A percentile compares a stretch with the other conserved stretches of the same genome.
These are phyloP conservation scores for Sphenopsis melanotis DNA, from an alignment of 2,797 vertebrate genomes.

Conservation along the genomic window DNA sequence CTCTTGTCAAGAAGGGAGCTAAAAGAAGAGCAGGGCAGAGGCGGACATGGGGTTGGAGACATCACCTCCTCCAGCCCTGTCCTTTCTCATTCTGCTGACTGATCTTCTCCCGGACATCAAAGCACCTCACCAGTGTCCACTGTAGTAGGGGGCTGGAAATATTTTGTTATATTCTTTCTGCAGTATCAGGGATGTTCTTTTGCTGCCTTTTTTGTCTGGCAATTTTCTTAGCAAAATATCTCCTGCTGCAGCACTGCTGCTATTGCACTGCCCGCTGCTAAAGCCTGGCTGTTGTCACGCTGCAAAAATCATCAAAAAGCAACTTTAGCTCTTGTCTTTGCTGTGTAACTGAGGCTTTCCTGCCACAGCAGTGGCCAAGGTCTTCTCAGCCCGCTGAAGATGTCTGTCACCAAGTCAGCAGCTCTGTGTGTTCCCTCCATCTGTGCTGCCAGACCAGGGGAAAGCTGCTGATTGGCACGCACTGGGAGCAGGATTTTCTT, in stretches of 20 bases:
- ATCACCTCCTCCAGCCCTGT: background rate
- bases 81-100: background rate
- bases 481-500: background rate
- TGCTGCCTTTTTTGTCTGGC: background rate
- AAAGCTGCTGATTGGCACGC: background rate
- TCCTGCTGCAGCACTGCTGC: background rate
- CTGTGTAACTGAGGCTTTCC: background rate
- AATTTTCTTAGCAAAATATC: background rate
- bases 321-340: background rate
- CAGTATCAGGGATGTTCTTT: background rate
- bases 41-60: rapidly evolving
- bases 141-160: background rate
- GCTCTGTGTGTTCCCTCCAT: background rate
- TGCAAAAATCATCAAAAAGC: background rate
- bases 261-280: background rate
- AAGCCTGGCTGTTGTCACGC: background rate
- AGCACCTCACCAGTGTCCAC: background rate
- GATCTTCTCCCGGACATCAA: background rate
- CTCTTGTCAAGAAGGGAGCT: background rate
- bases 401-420: background rate
- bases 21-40: background rate
- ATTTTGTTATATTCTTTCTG: background rate
- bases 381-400: background rate
- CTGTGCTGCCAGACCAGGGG: background rate
- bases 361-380: background rate